Evolutionary conservation across 2,797 vertebrate genomes (phyloP).

Genomic region (Apogon hyalosoma): DNA sequence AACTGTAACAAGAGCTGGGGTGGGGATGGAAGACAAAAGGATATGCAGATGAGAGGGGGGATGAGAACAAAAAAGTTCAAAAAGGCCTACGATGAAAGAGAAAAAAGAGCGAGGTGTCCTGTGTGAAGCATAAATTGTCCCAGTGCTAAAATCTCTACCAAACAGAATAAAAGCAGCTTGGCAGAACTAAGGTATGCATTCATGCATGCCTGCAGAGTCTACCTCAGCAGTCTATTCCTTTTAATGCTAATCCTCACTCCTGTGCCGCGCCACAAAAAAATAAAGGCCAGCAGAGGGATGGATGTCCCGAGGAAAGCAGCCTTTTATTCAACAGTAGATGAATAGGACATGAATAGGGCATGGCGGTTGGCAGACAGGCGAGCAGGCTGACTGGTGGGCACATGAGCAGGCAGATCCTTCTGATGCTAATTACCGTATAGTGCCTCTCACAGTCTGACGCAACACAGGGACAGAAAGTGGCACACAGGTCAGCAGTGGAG

Average conservation of each 20-base stretch:
- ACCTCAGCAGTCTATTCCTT: conserved; percentile 68
- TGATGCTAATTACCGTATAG: conserved; percentile 77
- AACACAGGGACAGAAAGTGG: conserved; percentile 66
- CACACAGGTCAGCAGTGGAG: conserved; percentile 42
- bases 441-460: conserved; percentile 63
- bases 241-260: conserved; percentile 71
- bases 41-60: conserved; percentile 23
- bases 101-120: conserved; percentile 40
- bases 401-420: conserved; percentile 66
- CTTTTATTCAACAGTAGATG: conserved; percentile 73
- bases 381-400: conserved; percentile 62
- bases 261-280: conserved; percentile 60
- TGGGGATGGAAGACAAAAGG: conserved; percentile 24
- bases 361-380: conserved; percentile 68
- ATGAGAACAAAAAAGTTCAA: conserved; percentile 49
- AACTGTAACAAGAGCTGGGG: conserved; percentile 33
- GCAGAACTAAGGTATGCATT: conserved; percentile 62
- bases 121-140: conserved; percentile 45
- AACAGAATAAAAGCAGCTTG: conserved; percentile 64
- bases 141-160: conserved; percentile 40
- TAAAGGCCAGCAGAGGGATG: conserved; percentile 64
- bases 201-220: conserved; percentile 60
- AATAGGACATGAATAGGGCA: conserved; percentile 75
- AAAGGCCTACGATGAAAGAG: conserved; percentile 43
- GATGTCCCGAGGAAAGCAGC: conserved; percentile 70